Base-by-base conservation (phyloP, 1,140 invertebrate species). In the Sarcophaga peregrina region DNA sequence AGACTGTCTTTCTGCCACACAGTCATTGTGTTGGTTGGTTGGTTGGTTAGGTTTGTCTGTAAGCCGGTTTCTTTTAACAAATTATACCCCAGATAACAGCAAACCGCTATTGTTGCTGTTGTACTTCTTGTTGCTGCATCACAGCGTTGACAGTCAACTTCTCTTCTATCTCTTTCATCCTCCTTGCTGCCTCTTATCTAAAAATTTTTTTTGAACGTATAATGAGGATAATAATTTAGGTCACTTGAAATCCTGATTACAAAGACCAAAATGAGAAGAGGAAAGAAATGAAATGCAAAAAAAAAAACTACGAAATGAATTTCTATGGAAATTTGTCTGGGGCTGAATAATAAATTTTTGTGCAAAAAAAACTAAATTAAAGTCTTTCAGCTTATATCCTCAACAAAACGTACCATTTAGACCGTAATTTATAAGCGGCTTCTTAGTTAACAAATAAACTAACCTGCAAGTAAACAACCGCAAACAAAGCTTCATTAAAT, bases 1-100 rank as follows among this genome's bases (percentile, higher is more conserved):
- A 72, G 52, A 17, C 62, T 83, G 47, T 48, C 11, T 37, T 13
- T 17, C 25, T 74, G 25, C 47, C 17, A 54, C 10, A 25, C 48
- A 54, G 25, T 37, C 50, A 45, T 48, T 9, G 1, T 62, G 25
- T 73, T 45, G n/a, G 20, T 82, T 20, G 13, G 20, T n/a, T n/a
- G n/a, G 25, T 73, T 45, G n/a, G 20, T 82, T 20, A n/a, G 13
- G 20, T 76, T 48, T 45, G 73, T 82, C 76, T 83, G 68, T 13
- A 11, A 47, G 54, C 74, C 47, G 10, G 48, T 48, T 17, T 47
- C 37, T 48, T 81, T 68, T 5, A 20, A 20, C 50, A 45, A 46
- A n/a, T 81, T 48, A 37, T 80, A 6, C 72, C 72, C 25, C 62
- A 17, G 62, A 20, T 68, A 20, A 68, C 62, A 68, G 20, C 20